Evolutionary conservation across 2,888 invertebrate genomes (phyloP), one percentile per base, ranked within the genome.

Genomic region (Aquatica leii): DNA sequence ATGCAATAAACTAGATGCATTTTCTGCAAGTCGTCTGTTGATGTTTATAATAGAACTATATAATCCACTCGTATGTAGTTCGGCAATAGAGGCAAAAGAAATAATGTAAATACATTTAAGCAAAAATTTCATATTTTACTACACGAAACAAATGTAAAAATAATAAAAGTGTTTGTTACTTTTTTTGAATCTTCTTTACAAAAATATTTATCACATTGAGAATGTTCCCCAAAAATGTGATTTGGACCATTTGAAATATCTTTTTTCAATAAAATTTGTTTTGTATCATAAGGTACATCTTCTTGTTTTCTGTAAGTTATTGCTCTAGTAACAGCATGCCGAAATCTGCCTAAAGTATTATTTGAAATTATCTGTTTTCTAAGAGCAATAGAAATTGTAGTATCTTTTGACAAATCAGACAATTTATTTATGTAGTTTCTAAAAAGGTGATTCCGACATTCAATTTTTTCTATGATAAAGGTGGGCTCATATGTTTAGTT

Each of bases 361-460:
- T 12, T 34, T 9, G 18, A 24, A 14, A n/a, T 51, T 11, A 34
- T 14, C 11, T 34, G 18, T 34, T 51, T 51, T n/a, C 34, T 3
- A 15, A 46, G 14, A 46, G 2, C 17, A 1, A 17, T 9, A 17
- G 46, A 15, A 17, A 46, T 15, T 3, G 2, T 46, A 9, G 46
- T 46, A 17, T 46, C 46, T 15, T 46, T 46, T 15, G 46, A 46
- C 2, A 46, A 17, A 21, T 50, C 49, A 3, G 12, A 1, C 5
- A 50, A 31, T 31, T 50, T 50, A 50, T 50, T 50, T 8, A 50
- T 50, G 9, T 50, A 50, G 14, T 50, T 50, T 31, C 49, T 4
- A 1, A 50, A 24, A 1, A 31, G 3, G 2, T 50, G 49, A 31
- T 46, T 21, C 4, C 24, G 1, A 31, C 49, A 50, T 31, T 50